These are phyloP conservation scores for Parus major DNA, from an alignment of 2,113 vertebrate species.

Conservation along the genomic window DNA sequence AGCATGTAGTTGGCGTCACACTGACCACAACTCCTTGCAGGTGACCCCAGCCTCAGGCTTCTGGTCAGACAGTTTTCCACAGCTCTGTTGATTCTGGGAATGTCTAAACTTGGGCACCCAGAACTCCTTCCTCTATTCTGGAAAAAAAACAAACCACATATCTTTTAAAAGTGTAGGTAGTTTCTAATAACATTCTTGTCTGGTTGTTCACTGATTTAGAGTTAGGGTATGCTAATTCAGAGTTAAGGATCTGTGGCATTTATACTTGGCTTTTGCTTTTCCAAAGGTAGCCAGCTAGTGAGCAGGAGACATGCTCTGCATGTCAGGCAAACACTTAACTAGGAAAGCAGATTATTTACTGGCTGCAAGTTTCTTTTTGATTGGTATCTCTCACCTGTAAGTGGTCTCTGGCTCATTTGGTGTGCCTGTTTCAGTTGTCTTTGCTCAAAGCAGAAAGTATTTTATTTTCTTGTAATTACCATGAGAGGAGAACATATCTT, in stretches of 20 bases:
- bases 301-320: not conserved
- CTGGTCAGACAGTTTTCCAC: not conserved
- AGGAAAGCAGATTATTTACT: not conserved
- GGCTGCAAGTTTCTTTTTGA: not conserved
- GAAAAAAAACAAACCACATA: fast-evolving
- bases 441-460: not conserved
- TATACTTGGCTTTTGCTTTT: not conserved
- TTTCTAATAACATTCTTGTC: not conserved
- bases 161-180: not conserved
- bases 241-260: not conserved
- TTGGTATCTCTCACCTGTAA: not conserved
- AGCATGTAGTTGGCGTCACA: not conserved
- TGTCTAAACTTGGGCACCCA: not conserved
- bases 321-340: not conserved
- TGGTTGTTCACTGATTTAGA: not conserved
- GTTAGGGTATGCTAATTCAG: not conserved
- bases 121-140: not conserved
- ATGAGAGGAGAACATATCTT: not conserved
- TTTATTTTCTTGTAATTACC: not conserved
- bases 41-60: not conserved
- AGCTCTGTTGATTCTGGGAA: not conserved
- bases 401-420: not conserved
- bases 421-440: not conserved
- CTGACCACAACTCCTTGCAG: not conserved
- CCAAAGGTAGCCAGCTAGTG: not conserved